Base-by-base conservation (phyloP, 2,113 vertebrate genomes). In the Rhegmatorhina hoffmannsi region DNA sequence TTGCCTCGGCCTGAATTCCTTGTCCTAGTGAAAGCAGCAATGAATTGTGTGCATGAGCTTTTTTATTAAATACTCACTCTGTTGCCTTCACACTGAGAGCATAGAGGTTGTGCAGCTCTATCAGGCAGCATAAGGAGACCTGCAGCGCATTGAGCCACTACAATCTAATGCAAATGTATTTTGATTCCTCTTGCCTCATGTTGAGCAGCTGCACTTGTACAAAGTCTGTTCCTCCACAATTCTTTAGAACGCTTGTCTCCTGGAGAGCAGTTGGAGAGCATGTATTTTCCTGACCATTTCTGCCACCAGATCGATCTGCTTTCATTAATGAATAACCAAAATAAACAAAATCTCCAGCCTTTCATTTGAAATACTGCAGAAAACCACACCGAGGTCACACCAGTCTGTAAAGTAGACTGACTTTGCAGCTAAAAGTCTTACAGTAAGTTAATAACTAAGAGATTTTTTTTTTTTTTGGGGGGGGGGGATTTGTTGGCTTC, bases 281-380 rank as follows among this genome's bases (percentile, higher is more conserved):
- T 1, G 0, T 28, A 84, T 46, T 2, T 1, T 74, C 79, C 56
- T 62, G 53, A 34, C 20, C 24, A 3, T 50, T 91, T 34, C 75
- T 73, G 25, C 17, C 56, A 68, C 24, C 11, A 68, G 34, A 81
- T 77, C 15, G 38, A 19, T 60, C 44, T 87, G 28, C 38, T 17
- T 50, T 95, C 67, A 86, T 96, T 97, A 96, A 92, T 7, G 6
- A 77, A 67, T 97, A 97, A 95, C 93, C 50, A 95, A 89, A 89
- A 50, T 83, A 96, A 97, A 97, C 83, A 97, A 64, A 95, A 29
- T 89, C 74, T 91, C 62, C 68, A 77, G 17, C 31, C 59, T 79
- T 74, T 75, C 24, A 23, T 50, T 75, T 64, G 28, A 85, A 17
- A 73, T 44, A 5, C 33, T 64, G 53, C 38, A 34, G 75, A n/a